phyloP scores from a whole-genome alignment of 2,113 vertebrate genomes.

The Xenopus borealis region DNA sequence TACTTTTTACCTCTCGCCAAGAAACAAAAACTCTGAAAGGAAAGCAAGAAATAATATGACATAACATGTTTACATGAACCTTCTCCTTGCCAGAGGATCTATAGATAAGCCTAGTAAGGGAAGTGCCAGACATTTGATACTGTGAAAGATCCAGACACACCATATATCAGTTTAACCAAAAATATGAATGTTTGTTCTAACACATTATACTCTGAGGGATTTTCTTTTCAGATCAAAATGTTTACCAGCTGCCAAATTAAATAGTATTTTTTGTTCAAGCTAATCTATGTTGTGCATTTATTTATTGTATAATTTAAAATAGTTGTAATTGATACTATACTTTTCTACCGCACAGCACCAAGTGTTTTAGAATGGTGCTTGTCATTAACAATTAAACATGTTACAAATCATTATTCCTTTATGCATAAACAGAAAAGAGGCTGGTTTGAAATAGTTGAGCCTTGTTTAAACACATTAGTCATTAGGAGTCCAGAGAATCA shows the following conservation, averaged over 20 bases:
- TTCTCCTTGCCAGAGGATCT: slow-evolving; percentile 32
- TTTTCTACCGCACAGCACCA: no score
- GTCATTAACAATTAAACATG: no score
- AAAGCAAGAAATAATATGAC: slow-evolving; percentile 17
- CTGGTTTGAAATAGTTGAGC: no score
- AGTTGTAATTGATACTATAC: slow-evolving; percentile 24
- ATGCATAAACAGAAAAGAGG: no score
- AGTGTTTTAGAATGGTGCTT: no score
- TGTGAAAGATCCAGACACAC: slow-evolving; percentile 33
- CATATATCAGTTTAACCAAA: slow-evolving; percentile 26
- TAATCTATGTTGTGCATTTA: slow-evolving; percentile 18
- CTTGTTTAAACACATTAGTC: no score
- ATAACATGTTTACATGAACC: slow-evolving; percentile 38
- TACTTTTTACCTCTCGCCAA: not conserved
- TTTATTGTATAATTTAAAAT: slow-evolving; percentile 9
- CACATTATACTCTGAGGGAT: slow-evolving; percentile 1
- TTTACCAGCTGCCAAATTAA: slow-evolving; percentile 35
- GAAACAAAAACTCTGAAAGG: slow-evolving; percentile 11
- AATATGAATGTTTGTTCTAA: slow-evolving; percentile 27
- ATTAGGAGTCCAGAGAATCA: no score
- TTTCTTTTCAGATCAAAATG: slow-evolving; percentile 24
- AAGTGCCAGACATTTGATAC: slow-evolving; percentile 36
- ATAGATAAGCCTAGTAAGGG: slow-evolving; percentile 30
- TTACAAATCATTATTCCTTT: no score
- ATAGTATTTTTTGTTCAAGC: slow-evolving; percentile 9